Conservation (phyloP, 2,888 invertebrate genomes). For the Hyposoter didymator region DNA sequence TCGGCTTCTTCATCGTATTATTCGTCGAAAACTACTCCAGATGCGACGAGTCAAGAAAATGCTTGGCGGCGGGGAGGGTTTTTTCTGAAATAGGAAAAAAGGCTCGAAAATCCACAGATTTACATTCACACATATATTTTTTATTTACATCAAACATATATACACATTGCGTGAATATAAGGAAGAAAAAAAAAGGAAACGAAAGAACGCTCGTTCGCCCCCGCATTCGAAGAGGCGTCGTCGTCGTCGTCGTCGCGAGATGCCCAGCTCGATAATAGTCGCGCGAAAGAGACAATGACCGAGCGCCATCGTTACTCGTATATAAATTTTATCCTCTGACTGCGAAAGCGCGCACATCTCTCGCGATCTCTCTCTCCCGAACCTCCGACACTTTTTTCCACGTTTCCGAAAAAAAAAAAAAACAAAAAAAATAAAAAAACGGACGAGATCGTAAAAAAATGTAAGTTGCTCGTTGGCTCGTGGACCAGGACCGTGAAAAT, state of each 20-base stretch:
- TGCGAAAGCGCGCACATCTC: conserved; percentile 73
- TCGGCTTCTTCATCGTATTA: conserved; percentile 10
- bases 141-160: conserved; percentile 21
- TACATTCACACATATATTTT: conserved; percentile 1
- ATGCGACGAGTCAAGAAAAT: conserved; percentile 35
- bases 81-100: conserved; percentile 16
- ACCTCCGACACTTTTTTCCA: conserved; percentile 16
- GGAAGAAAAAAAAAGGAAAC: conserved; percentile 55
- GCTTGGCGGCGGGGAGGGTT: neutral
- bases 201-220: conserved; percentile 75
- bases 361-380: conserved; percentile 38
- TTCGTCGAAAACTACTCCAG: conserved; percentile 61
- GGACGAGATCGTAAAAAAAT: neutral
- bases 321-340: conserved; percentile 55
- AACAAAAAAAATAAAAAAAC: neutral
- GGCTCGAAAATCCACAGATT: conserved; percentile 14
- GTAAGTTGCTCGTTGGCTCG: no score
- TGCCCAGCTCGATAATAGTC: conserved; percentile 78
- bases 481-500: no score
- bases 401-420: neutral
- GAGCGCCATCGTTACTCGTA: conserved; percentile 79
- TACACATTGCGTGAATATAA: conserved; percentile 52
- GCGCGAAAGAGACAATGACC: conserved; percentile 81
- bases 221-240: conserved; percentile 78
- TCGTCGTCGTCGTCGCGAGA: conserved; percentile 78